A percentile compares a stretch with the other conserved stretches of the same genome.
Conservation (phyloP, 2,888 invertebrate genomes). For the Cantharis rufa region DNA sequence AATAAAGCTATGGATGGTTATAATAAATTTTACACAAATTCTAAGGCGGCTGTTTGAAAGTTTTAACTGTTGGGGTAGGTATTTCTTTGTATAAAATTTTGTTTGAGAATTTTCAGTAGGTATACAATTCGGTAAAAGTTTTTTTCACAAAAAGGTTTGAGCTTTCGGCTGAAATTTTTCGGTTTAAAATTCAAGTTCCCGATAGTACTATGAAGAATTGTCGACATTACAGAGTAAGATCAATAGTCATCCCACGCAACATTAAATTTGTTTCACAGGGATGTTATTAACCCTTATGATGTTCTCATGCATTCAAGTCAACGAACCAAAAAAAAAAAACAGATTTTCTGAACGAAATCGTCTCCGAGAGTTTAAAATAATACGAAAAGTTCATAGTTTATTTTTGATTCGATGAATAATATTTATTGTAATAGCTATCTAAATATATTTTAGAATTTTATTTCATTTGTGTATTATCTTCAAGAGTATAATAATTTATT, state of each 20-base stretch:
- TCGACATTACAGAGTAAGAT: not conserved
- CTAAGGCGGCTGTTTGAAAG: not conserved
- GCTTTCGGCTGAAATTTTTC: not conserved
- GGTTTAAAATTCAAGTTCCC: not conserved
- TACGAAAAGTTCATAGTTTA: not conserved
- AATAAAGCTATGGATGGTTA: not conserved
- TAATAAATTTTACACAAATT: not conserved
- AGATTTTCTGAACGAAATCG: not conserved
- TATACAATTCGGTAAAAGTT: too few relatives aligned
- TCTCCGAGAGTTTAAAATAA: not conserved
- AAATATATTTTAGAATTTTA: not conserved
- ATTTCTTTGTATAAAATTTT: not conserved
- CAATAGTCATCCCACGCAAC: constrained; percentile 10
- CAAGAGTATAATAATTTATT: not conserved
- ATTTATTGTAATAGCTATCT: not conserved
- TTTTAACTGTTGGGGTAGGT: not conserved
- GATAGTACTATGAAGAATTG: not conserved
- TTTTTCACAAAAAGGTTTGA: not conserved
- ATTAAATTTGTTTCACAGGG: constrained; percentile 3
- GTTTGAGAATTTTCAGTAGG: not conserved
- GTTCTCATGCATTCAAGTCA: constrained; percentile 3
- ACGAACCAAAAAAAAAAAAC: constrained; percentile 1
- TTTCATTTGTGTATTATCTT: not conserved
- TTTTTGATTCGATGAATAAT: not conserved
- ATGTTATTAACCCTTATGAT: constrained; percentile 1